Percentiles rank a stretch among this genome's conserved stretches.
Conservation (phyloP, 2,113 vertebrate genomes). For the Platysternon megacephalum region DNA sequence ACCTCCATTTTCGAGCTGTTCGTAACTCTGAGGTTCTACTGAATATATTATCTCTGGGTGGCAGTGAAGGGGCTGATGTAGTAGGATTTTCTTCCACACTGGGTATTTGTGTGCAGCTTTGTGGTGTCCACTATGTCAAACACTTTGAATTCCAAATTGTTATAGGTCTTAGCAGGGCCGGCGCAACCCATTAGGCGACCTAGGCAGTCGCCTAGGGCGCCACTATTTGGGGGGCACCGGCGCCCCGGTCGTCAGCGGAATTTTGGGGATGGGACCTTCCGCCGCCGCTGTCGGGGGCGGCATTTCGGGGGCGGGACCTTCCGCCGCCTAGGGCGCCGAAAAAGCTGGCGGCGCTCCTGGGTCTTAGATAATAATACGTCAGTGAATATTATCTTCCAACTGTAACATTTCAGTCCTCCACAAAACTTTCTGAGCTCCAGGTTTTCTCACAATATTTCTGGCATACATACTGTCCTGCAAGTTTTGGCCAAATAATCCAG, state of each 20-base stretch:
- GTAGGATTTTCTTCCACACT: background rate
- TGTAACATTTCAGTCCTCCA: conserved; percentile 74
- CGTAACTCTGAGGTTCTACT: background rate
- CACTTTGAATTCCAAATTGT: conserved; percentile 70
- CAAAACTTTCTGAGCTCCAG: conserved; percentile 72
- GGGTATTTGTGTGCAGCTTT: conserved; percentile 50
- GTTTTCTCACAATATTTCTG: conserved; percentile 69
- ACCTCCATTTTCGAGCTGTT: too few species aligned
- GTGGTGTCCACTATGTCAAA: conserved; percentile 12
- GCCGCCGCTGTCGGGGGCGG: too few species aligned
- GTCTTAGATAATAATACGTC: conserved; percentile 59
- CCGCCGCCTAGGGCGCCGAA: too few species aligned
- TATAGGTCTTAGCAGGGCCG: conserved; percentile 66
- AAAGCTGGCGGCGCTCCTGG: too few species aligned
- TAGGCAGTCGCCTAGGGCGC: too few species aligned
- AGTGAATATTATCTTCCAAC: conserved; percentile 51
- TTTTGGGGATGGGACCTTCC: too few species aligned
- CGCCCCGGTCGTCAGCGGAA: too few species aligned
- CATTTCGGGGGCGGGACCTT: too few species aligned
- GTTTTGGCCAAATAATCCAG: conserved; percentile 62
- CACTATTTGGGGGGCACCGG: too few species aligned
- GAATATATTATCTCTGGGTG: conserved; percentile 31
- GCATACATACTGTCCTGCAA: conserved; percentile 33
- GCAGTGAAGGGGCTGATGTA: conserved; percentile 31
- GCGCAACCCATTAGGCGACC: too few species aligned